phyloP scores from a whole-genome alignment of 37 sponge, comb jelly and placozoan genomes.

The Petrosia ficiformis region DNA sequence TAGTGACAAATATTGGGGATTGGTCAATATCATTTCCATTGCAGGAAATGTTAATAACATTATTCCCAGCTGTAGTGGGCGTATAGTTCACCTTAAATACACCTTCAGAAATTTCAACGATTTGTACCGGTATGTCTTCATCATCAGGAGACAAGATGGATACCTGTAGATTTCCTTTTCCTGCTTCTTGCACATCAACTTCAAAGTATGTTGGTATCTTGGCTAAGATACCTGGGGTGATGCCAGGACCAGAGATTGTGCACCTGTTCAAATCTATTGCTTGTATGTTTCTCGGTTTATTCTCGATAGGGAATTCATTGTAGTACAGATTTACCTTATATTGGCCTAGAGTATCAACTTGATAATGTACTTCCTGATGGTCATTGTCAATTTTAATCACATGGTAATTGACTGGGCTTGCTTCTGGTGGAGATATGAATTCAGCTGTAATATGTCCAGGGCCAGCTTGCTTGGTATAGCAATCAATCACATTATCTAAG shows the following conservation, averaged over 20 bases:
- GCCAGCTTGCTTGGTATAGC: conserved; percentile 67
- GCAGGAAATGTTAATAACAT: conserved; percentile 28
- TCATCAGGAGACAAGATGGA: conserved; percentile 36
- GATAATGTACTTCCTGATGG: conserved; percentile 61
- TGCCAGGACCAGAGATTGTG: conserved; percentile 83
- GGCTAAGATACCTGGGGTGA: conserved; percentile 68
- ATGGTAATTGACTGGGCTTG: conserved; percentile 15
- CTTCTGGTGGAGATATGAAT: conserved; percentile 3
- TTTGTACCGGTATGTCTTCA: conserved; percentile 2
- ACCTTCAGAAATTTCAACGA: conserved; percentile 4
- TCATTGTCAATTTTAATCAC: conserved; percentile 36
- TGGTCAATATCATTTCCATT: conserved; percentile 44
- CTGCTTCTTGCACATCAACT: conserved; percentile 85
- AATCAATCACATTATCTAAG: conserved; percentile 40
- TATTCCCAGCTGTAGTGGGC: conserved; percentile 44
- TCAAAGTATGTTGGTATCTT: conserved; percentile 69
- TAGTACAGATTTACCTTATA: conserved; percentile 14
- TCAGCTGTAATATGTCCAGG: conserved; percentile 54
- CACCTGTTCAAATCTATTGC: conserved; percentile 63
- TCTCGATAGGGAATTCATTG: conserved; percentile 37
- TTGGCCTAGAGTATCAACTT: conserved; percentile 48
- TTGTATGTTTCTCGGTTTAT: conserved; percentile 8
- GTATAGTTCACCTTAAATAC: conserved; percentile 11
- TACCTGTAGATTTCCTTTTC: conserved; percentile 58
- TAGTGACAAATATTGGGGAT: conserved; percentile 64